phyloP scores from a whole-genome alignment of 1,140 invertebrate genomes.

The Apocrypta bakeri region DNA sequence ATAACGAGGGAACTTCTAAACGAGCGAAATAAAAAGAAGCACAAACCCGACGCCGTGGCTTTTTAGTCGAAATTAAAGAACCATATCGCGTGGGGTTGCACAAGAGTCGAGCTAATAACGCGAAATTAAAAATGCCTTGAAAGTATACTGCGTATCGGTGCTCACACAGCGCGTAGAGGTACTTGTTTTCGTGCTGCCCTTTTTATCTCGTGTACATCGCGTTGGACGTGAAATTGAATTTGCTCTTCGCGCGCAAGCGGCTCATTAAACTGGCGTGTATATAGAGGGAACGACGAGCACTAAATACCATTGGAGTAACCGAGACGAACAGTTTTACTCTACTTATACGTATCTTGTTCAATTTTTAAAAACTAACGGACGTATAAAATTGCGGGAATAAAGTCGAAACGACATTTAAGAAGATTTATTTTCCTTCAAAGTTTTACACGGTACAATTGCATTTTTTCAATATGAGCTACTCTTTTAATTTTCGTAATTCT shows the following conservation, averaged over 20 bases:
- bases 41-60: background rate
- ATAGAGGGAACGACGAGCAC: background rate
- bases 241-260: constrained; percentile 7
- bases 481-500: too few species aligned
- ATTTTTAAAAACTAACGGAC: background rate
- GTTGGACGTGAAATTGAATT: constrained; percentile 24
- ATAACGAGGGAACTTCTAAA: background rate
- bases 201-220: background rate
- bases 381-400: background rate
- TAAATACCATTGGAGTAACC: background rate
- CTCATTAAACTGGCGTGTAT: background rate
- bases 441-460: too few species aligned
- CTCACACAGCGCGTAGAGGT: background rate
- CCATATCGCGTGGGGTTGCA: background rate
- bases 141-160: background rate
- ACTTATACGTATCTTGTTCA: too few species aligned
- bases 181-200: constrained; percentile 1
- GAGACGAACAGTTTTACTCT: background rate
- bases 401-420: too few species aligned
- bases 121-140: background rate
- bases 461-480: too few species aligned
- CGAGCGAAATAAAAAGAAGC: background rate
- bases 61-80: background rate
- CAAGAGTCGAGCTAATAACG: background rate
- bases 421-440: too few species aligned